Percentiles rank a stretch among this genome's conserved stretches.
Evolutionary conservation across 2,113 vertebrate species (phyloP).

Genomic region (Hystrix brachyura): DNA sequence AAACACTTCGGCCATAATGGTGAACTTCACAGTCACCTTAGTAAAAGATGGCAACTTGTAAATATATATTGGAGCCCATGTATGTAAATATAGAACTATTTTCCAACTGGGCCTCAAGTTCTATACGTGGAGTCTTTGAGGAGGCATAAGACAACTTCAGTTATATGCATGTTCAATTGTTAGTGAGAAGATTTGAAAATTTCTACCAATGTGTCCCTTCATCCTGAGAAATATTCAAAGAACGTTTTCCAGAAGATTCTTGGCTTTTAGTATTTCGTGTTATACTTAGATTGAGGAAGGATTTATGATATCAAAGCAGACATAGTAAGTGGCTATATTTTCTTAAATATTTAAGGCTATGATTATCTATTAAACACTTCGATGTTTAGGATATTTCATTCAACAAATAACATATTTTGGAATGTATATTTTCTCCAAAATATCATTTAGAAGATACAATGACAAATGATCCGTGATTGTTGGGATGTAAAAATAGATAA

Average conservation of each 20-base stretch:
- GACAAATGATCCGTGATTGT: not conserved
- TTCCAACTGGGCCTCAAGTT: not conserved
- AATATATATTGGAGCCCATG: not conserved
- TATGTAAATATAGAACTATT: not conserved
- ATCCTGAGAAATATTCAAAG: not conserved
- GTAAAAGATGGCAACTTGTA: constrained; percentile 11
- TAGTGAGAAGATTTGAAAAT: not conserved
- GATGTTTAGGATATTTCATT: not conserved
- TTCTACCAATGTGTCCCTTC: not conserved
- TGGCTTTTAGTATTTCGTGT: not conserved
- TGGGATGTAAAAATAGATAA: not conserved
- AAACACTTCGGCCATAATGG: not conserved
- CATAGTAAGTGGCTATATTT: not conserved
- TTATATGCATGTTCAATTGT: not conserved
- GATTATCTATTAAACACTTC: not conserved
- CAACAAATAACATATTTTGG: not conserved
- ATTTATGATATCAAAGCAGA: not conserved
- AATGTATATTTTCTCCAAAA: not conserved
- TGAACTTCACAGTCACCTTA: not conserved
- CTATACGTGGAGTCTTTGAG: not conserved
- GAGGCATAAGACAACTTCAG: not conserved
- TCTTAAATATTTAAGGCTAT: not conserved
- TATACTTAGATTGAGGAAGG: not conserved
- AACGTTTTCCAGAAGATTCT: not conserved
- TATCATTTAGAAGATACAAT: not conserved